Conservation (phyloP, 2,797 vertebrate genomes). For the Hapalemur alaotrensis region DNA sequence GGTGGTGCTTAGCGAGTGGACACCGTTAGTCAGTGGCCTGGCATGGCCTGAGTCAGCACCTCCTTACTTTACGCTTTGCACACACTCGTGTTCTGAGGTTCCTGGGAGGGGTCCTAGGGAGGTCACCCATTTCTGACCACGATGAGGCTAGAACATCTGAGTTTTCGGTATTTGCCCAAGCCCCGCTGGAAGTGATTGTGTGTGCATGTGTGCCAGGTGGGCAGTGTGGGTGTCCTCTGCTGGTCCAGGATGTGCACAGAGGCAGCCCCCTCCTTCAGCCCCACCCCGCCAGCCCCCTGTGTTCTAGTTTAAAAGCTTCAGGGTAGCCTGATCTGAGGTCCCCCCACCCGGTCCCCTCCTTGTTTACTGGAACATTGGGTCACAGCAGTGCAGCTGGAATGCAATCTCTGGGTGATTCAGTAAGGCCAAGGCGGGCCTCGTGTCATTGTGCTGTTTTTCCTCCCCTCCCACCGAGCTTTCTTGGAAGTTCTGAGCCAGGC, state of each 20-base stretch:
- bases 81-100: not conserved
- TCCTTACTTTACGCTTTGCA: not conserved
- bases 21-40: conserved; percentile 26
- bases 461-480: conserved; percentile 70
- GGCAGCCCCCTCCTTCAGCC: not conserved
- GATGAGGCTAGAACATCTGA: not conserved
- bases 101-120: not conserved
- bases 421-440: conserved; percentile 28
- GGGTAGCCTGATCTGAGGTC: conserved; percentile 62
- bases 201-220: not conserved
- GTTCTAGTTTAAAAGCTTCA: conserved; percentile 60
- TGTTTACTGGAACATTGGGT: conserved; percentile 79
- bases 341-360: conserved; percentile 46
- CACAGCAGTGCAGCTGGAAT: conserved; percentile 62
- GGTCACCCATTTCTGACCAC: not conserved
- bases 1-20: not conserved
- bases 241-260: conserved; percentile 2
- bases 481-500: conserved; percentile 63
- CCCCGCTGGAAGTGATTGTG: not conserved
- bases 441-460: conserved; percentile 65
- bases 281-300: not conserved
- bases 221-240: not conserved
- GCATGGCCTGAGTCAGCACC: not conserved
- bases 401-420: conserved; percentile 22
- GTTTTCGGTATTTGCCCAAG: not conserved